Evolutionary conservation across 2,797 vertebrate genomes (phyloP).

Genomic region (Menidia menidia): DNA sequence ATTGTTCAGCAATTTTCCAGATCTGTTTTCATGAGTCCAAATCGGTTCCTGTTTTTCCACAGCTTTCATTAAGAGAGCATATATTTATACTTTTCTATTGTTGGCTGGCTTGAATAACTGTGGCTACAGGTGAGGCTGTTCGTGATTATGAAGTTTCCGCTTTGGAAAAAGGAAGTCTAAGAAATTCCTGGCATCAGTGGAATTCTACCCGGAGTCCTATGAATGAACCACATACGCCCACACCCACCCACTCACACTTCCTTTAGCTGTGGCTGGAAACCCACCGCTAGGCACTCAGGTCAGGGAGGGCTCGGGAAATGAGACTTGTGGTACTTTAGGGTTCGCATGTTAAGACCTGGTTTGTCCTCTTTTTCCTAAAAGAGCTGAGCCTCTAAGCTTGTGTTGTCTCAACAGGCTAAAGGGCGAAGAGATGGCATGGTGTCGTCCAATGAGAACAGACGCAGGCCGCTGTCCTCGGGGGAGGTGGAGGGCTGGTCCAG

Average conservation of each 20-base stretch:
- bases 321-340: neutral
- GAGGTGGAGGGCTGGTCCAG: slow-evolving; percentile 80
- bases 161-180: slow-evolving; percentile 45
- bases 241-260: slow-evolving; percentile 39
- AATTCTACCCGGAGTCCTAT: slow-evolving; percentile 41
- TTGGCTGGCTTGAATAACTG: slow-evolving; percentile 48
- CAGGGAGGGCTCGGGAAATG: neutral
- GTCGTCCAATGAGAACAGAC: slow-evolving; percentile 79
- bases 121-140: slow-evolving; percentile 39
- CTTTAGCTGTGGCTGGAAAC: slow-evolving; percentile 7
- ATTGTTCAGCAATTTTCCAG: slow-evolving; percentile 47
- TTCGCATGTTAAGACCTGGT: neutral
- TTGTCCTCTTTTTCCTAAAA: neutral
- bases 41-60: slow-evolving; percentile 60
- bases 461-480: slow-evolving; percentile 67
- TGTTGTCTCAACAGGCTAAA: slow-evolving; percentile 70
- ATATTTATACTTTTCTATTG: slow-evolving; percentile 60
- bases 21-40: slow-evolving; percentile 48
- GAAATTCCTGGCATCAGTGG: slow-evolving; percentile 51
- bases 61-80: slow-evolving; percentile 37
- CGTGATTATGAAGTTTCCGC: slow-evolving; percentile 48
- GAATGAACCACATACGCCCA: slow-evolving; percentile 31
- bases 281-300: neutral
- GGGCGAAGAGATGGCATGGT: slow-evolving; percentile 84
- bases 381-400: neutral